Percentiles rank a stretch among this genome's conserved stretches.
Conservation (phyloP, 2,113 vertebrate species). For the Plestiodon gilberti region DNA sequence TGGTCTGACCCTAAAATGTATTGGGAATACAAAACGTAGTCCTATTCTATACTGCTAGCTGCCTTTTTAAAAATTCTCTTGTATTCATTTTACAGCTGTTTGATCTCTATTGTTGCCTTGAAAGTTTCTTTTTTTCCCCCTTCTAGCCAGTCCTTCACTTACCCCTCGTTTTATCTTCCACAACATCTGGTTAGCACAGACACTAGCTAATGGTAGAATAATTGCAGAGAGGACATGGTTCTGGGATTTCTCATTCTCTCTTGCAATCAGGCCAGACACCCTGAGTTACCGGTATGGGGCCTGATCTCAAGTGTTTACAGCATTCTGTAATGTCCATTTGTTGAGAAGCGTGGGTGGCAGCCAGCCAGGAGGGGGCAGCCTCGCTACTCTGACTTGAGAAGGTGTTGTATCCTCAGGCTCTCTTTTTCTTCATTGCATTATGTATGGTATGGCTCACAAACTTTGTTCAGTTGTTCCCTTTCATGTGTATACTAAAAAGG, state of each 20-base stretch:
- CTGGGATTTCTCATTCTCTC: too few species aligned
- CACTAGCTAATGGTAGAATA: not conserved
- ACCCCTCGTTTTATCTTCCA: not conserved
- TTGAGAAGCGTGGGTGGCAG: not conserved
- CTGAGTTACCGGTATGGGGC: not conserved
- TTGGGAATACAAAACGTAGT: not conserved
- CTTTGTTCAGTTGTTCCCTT: too few species aligned
- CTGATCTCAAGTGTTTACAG: not conserved
- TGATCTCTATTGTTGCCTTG: not conserved
- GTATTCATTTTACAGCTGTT: not conserved
- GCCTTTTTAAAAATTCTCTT: not conserved
- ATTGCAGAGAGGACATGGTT: not conserved
- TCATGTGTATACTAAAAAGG: not conserved
- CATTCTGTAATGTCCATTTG: not conserved
- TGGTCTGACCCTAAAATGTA: not conserved
- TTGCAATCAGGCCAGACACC: not conserved
- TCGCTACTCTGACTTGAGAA: not conserved
- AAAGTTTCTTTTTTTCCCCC: not conserved
- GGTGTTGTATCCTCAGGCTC: not conserved
- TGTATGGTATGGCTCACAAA: not conserved
- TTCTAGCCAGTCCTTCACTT: not conserved
- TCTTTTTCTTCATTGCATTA: not conserved
- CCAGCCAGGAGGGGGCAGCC: too few species aligned
- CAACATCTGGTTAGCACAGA: not conserved
- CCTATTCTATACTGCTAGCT: not conserved